Base-by-base conservation (phyloP, 2,888 invertebrate species). In the Halocaridina rubra region DNA sequence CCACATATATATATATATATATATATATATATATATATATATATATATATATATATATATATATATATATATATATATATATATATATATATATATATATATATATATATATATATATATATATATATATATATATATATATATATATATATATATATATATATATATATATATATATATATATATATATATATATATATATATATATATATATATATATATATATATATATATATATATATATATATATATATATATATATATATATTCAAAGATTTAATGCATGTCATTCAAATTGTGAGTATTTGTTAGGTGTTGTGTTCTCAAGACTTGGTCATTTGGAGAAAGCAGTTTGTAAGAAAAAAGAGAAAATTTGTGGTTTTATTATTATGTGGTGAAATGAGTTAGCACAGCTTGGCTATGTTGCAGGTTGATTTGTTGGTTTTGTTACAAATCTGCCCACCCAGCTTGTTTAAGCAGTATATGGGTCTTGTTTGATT, bases 121-220 rank as follows among this genome's bases (percentile, higher is more conserved):
- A 69, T 29, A 24, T 10, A 69, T 29, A 27, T 0, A 69, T 29
- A 27, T 16, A 69, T 27, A 71, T 32, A 16, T 22, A 71, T 71
- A n/a, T 22, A 71, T 32, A 22, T 19, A 32, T n/a, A 69, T 0
- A 29, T 69, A 27, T 69, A 53, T 71, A 33, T 71, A 71, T 71
- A 71, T 71, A 71, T 71, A 71, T 71, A 71, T 71, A 71, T 71
- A 71, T 71, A 71, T 71, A 32, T 71, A 33, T 71, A 71, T 71
- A 33, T 71, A 71, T 71, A 71, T 71, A 71, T 71, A 71, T 71
- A 71, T 30, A 71, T 71, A 71, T 30, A 71, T 71, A 71, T 30
- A 71, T 71, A 71, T 71, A 71, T 71, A 71, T 30, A 71, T 71
- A 71, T 30, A 32, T 32, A 71, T 16, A 71, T 32, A 71, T 16